These are phyloP conservation scores for Operophtera brumata DNA, from an alignment of 2,888 invertebrate species.

Conservation along the genomic window DNA sequence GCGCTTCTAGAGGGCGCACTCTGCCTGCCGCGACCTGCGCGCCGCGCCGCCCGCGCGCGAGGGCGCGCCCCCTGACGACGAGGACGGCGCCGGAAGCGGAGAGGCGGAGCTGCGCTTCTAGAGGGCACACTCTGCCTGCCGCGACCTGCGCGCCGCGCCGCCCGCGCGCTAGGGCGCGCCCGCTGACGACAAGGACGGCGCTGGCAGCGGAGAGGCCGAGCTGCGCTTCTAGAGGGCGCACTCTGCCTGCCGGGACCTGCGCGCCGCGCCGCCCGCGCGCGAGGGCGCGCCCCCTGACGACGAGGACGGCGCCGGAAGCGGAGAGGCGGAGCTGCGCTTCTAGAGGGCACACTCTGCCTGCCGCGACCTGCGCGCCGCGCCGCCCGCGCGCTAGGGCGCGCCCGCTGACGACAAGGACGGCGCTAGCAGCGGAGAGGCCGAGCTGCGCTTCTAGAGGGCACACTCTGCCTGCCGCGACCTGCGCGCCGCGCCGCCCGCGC, in stretches of 20 bases:
- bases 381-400: constrained; percentile 74
- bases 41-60: constrained; percentile 58
- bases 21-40: constrained; percentile 81
- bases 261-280: constrained; percentile 46
- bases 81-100: constrained; percentile 84
- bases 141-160: constrained; percentile 36
- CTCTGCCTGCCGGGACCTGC: constrained; percentile 82
- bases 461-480: too few species aligned
- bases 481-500: constrained; percentile 37
- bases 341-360: too few species aligned
- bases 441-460: constrained; percentile 27
- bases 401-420: constrained; percentile 88
- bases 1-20: constrained; percentile 27
- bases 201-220: constrained; percentile 65
- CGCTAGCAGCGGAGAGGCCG: constrained; percentile 70
- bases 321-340: constrained; percentile 33
- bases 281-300: constrained; percentile 84
- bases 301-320: constrained; percentile 85
- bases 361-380: too few species aligned
- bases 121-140: constrained; percentile 85
- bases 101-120: constrained; percentile 34
- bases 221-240: constrained; percentile 27
- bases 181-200: constrained; percentile 87
- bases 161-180: constrained; percentile 78
- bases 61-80: constrained; percentile 84